phyloP scores from a whole-genome alignment of 2,797 vertebrate genomes.

The Enteromius paludinosus region DNA sequence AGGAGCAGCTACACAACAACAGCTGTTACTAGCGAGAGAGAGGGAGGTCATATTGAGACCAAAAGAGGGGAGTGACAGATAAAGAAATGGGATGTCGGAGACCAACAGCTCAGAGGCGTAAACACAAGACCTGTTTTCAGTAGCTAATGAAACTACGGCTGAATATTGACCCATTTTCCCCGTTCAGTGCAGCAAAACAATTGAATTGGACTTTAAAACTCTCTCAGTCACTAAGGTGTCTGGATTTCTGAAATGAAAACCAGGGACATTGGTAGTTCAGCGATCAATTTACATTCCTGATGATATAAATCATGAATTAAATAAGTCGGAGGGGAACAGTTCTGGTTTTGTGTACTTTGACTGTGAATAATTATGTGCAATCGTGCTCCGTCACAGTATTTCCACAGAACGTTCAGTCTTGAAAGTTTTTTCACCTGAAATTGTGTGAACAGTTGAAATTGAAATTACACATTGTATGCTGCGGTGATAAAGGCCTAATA shows the following conservation, averaged over 20 bases:
- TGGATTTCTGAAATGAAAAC: slow-evolving; percentile 24
- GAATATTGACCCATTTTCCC: slow-evolving; percentile 47
- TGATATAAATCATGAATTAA: background rate
- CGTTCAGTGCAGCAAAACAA: slow-evolving; percentile 34
- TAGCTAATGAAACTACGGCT: slow-evolving; percentile 49
- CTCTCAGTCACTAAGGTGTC: slow-evolving; percentile 9
- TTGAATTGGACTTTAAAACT: slow-evolving; percentile 28
- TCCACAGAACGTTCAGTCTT: background rate
- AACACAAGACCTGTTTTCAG: slow-evolving; percentile 48
- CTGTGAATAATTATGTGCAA: background rate
- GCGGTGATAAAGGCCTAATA: background rate
- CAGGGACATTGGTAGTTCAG: background rate
- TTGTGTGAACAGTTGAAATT: background rate
- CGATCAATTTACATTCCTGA: slow-evolving; percentile 5
- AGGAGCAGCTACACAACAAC: slow-evolving; percentile 45
- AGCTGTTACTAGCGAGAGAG: slow-evolving; percentile 44
- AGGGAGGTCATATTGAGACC: slow-evolving; percentile 34
- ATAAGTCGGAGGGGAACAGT: background rate
- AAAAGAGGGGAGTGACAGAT: slow-evolving; percentile 50
- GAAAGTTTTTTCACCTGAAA: background rate
- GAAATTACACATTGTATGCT: background rate
- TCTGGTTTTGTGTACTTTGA: background rate
- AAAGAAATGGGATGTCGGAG: slow-evolving; percentile 49
- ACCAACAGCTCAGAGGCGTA: slow-evolving; percentile 42
- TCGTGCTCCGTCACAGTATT: background rate